Evolutionary conservation across 1,140 invertebrate species (phyloP).

Genomic region (Yoshiicerus persimilis): DNA sequence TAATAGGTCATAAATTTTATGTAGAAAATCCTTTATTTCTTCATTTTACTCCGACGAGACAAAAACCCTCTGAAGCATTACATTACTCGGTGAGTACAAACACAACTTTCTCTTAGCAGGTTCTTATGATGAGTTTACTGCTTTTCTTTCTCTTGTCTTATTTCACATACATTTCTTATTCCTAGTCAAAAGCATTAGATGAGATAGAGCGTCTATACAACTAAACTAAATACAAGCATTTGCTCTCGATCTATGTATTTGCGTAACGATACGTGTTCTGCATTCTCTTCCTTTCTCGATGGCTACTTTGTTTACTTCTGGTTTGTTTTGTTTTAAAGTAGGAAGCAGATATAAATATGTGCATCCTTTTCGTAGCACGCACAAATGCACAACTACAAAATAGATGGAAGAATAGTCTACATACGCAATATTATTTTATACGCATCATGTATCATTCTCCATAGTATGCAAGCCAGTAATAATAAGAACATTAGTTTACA

Average conservation of each 20-base stretch:
- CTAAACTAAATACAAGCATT: too few species aligned
- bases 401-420: not conserved
- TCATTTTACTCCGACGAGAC: constrained; percentile 9
- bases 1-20: constrained; percentile 19
- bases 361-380: too few species aligned
- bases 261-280: too few species aligned
- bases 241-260: too few species aligned
- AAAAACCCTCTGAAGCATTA: constrained; percentile 22
- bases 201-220: not conserved
- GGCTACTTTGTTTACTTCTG: not conserved
- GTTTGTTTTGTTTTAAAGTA: not conserved
- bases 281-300: not conserved
- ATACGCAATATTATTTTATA: not conserved
- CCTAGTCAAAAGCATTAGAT: not conserved
- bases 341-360: not conserved
- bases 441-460: not conserved
- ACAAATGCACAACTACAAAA: not conserved
- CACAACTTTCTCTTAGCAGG: not conserved
- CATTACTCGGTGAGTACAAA: not conserved
- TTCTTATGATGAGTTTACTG: not conserved
- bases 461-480: not conserved
- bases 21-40: constrained; percentile 21
- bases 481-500: not conserved
- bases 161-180: not conserved
- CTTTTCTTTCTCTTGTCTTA: not conserved